phyloP scores from a whole-genome alignment of 2,113 vertebrate species.

The Seriola aureovittata region DNA sequence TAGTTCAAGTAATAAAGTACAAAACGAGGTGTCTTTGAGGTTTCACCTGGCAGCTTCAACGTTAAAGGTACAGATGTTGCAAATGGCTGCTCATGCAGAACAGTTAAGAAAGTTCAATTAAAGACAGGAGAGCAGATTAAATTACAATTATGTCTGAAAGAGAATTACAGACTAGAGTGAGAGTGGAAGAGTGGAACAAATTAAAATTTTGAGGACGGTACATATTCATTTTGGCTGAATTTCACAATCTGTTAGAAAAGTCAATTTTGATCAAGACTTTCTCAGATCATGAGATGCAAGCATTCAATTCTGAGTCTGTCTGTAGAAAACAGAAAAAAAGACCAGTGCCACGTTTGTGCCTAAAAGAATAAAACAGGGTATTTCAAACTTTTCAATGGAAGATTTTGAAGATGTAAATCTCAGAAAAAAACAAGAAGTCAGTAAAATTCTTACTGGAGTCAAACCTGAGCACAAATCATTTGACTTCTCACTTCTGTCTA shows the following conservation, averaged over 20 bases:
- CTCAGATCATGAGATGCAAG: neutral
- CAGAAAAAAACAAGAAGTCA: neutral
- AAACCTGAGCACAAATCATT: neutral
- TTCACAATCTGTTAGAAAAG: neutral
- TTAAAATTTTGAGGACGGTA: neutral
- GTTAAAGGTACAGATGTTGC: conserved; percentile 1
- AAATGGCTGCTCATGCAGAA: conserved; percentile 13
- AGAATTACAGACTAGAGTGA: conserved; percentile 1
- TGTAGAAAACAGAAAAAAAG: neutral
- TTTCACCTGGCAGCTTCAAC: conserved; percentile 16
- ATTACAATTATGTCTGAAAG: conserved; percentile 28
- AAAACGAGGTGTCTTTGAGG: conserved; percentile 33
- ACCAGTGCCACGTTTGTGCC: neutral
- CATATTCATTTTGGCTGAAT: conserved; percentile 1
- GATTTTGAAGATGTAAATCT: too few species aligned
- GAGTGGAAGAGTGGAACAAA: conserved; percentile 15
- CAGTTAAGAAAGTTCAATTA: conserved; percentile 11
- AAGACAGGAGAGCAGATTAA: conserved; percentile 24
- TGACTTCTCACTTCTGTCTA: neutral
- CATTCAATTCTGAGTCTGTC: neutral
- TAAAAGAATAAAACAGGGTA: neutral
- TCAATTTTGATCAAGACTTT: conserved; percentile 3
- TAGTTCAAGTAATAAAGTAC: conserved; percentile 32
- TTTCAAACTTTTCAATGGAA: neutral
- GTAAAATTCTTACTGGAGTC: neutral